Base-by-base conservation (phyloP, 2,797 vertebrate species). In the Darevskia nairensis region DNA sequence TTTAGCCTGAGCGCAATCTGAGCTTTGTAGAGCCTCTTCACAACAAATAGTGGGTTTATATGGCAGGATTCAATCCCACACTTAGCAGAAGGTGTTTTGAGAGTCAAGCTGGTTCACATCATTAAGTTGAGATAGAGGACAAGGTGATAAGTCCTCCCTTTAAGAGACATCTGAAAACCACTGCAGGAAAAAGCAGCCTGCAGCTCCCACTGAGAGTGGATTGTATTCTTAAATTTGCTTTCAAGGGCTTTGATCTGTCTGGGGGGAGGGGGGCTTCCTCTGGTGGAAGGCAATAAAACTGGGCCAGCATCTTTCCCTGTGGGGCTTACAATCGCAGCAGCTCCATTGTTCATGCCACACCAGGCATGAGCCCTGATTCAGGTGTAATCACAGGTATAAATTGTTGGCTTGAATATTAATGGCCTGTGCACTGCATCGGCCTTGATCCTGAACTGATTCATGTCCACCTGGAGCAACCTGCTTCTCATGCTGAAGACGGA, bases 191-290 rank as follows among this genome's bases (percentile, higher is more conserved):
- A 32, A 19, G 4, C 83, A 71, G 89, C 90, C 55, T 39, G 9
- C 15, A 15, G 71, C 77, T 69, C 61, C n/a, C 29, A 32, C 8
- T 8, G 0, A 0, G 0, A n/a, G 27, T 23, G 72, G 68, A 29
- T 69, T 68, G 0, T 25, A 78, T 69, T 81, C 69, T 39, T 75
- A 1, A 0, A 7, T 64, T 61, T 23, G 32, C 86, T 82, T 68
- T 3, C 77, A 89, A 81, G 61, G 46, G 6, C 66, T 15, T 75
- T 85, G 29, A 25, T n/a, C 29, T 2, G 0, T 17, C 35, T 35
- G 0, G 5, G 15, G 15, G 59, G 44, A 1, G 44, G 8, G 8
- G 8, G 8, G 44, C 3, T 68, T 68, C 25, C 76, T 89, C 89
- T 84, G 71, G 59, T 11, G 61, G 84, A 86, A 88, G 39, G 41